Evolutionary conservation across 2,888 invertebrate species (phyloP), one percentile per base, ranked within the genome.

Genomic region (Scaptomyza tumidula): DNA sequence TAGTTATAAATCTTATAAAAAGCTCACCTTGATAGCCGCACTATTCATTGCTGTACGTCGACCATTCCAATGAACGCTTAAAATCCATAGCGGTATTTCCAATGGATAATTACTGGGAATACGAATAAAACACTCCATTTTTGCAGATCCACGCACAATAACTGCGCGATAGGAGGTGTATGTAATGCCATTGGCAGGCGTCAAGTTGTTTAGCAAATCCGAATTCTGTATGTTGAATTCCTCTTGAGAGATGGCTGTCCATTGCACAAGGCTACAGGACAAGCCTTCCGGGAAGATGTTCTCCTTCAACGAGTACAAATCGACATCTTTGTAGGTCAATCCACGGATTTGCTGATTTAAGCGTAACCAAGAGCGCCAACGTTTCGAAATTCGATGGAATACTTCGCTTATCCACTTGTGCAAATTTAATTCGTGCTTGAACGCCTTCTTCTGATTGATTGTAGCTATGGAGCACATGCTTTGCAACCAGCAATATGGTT

Each of bases 401-500:
- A 97, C 95, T 75, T 94, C 94, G 89, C 97, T 96, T 57, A 97
- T 96, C 80, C 94, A 95, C 48, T 94, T 94, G 27, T 88, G 82
- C 19, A 90, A 57, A 35, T 87, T 71, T 0, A 71, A 45, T 49
- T 88, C 85, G n/a, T 74, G 76, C 6, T 66, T 76, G n/a, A 74
- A 74, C 2, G 27, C n/a, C 43, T 74, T 72, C 0, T 71, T 57
- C 16, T 68, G 60, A 31, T 94, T 92, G 88, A 95, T 93, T 82
- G 97, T 97, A 87, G 97, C 95, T 68, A 98, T 93, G 0, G 98
- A 98, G 86, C 97, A 97, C 92, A 98, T 94, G 91, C 95, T 94
- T 92, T 98, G 98, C 0, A 97, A 96, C 98, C 98, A 99, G 71
- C 94, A 93, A 89, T 97, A 99, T 0, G 98, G 97, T 78, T 95